Evolutionary conservation across 2,113 vertebrate genomes (phyloP), one percentile per base, ranked within the genome.

Genomic region (Psettodes erumei): DNA sequence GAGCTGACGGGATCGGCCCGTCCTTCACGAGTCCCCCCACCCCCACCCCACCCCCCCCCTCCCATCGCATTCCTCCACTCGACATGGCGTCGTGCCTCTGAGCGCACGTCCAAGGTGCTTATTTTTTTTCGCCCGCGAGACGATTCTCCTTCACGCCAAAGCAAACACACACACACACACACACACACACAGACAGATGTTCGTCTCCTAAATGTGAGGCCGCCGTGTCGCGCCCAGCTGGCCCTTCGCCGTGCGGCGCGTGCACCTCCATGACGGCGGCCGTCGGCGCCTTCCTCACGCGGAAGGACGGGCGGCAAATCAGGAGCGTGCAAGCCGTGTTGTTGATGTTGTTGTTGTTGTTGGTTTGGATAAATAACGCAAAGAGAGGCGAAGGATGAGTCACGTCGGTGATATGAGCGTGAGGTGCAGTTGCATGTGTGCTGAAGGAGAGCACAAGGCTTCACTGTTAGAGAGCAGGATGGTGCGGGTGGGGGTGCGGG

Each of bases 131-230:
- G n/a, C 72, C 70, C 40, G 9, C 40, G 4, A 74, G 68, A 77
- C 72, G 54, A 81, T 86, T 79, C 80, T 61, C 63, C 75, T 55
- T 83, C 55, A 80, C 50, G 78, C 75, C 40, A 25, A 82, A 89
- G 85, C n/a, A n/a, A n/a, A n/a, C n/a, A n/a, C n/a, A n/a, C n/a
- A n/a, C n/a, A n/a, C n/a, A n/a, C n/a, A n/a, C n/a, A n/a, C n/a
- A n/a, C n/a, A 86, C 54, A 87, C 63, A 79, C 75, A 28, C 65
- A 35, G 38, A 16, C 76, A 51, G 68, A 89, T 89, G n/a, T n/a
- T n/a, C n/a, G n/a, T n/a, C n/a, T 90, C 85, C 82, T 76, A 75
- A 87, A 79, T 51, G 70, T 75, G 81, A 82, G 79, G 88, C 85
- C 65, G 55, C 75, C 51, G 35, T 50, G 45, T 84, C 60, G 77